Evolutionary conservation across 2,888 invertebrate genomes (phyloP).

Genomic region (Stictocephala bisonia): DNA sequence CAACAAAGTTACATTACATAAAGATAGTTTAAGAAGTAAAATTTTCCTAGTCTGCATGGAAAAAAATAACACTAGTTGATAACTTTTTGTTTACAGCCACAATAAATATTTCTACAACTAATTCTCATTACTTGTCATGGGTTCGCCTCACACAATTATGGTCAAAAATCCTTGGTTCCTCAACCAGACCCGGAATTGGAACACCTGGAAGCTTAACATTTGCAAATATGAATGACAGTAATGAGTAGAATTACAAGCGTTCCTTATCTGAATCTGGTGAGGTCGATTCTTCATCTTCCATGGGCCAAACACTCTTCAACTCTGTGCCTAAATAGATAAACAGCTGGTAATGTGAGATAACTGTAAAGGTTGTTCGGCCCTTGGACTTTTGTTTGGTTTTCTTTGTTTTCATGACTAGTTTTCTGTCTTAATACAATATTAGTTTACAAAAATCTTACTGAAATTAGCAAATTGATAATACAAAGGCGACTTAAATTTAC

Average conservation of each 20-base stretch:
- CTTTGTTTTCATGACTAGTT: conserved; percentile 3
- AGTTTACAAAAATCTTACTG: no score
- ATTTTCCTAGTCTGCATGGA: no score
- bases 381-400: conserved; percentile 17
- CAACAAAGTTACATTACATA: no score
- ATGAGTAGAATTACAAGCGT: conserved; percentile 8
- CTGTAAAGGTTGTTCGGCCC: conserved; percentile 34
- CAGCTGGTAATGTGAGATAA: no score
- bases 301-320: conserved; percentile 40
- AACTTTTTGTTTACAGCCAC: no score
- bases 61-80: no score
- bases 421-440: no score
- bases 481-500: no score
- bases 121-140: background rate
- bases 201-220: conserved; percentile 42
- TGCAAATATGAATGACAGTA: background rate
- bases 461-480: no score
- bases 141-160: conserved; percentile 53
- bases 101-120: no score
- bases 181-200: conserved; percentile 42
- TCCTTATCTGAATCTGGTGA: conserved; percentile 44
- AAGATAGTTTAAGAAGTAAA: no score
- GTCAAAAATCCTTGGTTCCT: conserved; percentile 60
- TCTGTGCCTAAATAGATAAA: background rate
- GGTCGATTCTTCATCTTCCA: conserved; percentile 9